Evolutionary conservation across 2,797 vertebrate genomes (phyloP), one percentile per base, ranked within the genome.

Genomic region (Erpetoichthys calabaricus): DNA sequence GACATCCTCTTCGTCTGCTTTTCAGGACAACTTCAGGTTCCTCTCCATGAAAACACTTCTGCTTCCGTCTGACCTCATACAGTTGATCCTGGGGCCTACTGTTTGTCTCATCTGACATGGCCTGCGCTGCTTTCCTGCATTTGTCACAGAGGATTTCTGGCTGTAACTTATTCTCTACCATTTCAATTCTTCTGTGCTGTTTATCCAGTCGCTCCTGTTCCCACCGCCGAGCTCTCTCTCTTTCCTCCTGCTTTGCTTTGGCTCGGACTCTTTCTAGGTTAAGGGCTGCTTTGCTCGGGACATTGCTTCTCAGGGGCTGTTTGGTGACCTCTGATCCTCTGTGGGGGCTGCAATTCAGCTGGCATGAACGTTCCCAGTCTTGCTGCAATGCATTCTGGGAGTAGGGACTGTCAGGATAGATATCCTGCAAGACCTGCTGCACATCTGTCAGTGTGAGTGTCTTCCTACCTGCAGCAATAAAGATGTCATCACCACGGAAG

Each of bases 401-500:
- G 44, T 76, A 76, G 3, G 79, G 76, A 64, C 77, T 86, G 45
- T 81, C 84, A 45, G 92, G 90, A 63, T 84, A 93, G 60, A 99
- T 80, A 61, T 97, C 95, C 61, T 92, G 86, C 55, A 95, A 66
- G 5, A 89, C 91, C 41, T 87, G 71, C 70, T 89, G 84, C 46
- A 98, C 75, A 49, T 76, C 80, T 60, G 76, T 80, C 71, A 92
- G 58, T 0, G 91, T 89, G 44, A 95, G 75, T 0, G 88, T 89
- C 47, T 86, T 81, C 59, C 75, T 91, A 43, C 94, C 91, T 62
- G 90, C 71, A 0, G 92, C 96, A 63, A 99, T 75, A 66, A 97
- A 95, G 0, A 89, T 89, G 56, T 86, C 87, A 2, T 96, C 91
- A 2, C 91, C 91, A 53, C 84, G 67, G 69, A 98, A 98, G 73